phyloP scores from a whole-genome alignment of 1,140 invertebrate species.

The Camponotus pennsylvanicus region DNA sequence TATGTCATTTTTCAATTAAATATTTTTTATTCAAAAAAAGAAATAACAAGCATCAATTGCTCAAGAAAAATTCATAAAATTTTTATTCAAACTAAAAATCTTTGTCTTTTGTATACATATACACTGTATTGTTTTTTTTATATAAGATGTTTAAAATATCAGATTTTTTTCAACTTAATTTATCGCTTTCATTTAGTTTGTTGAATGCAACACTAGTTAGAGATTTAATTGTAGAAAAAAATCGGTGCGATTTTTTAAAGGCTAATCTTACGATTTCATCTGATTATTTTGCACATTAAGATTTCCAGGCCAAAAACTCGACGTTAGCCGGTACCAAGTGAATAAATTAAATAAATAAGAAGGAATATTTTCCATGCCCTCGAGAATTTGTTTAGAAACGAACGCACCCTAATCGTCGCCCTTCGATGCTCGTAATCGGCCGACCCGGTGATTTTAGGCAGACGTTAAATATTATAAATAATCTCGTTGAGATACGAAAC shows the following conservation, averaged over 20 bases:
- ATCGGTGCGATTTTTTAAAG: slow-evolving; percentile 2
- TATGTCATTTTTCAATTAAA: neutral
- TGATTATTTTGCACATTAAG: slow-evolving; percentile 2
- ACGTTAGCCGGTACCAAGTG: slow-evolving; percentile 16
- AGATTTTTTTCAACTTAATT: neutral
- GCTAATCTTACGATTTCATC: neutral
- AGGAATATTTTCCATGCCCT: neutral
- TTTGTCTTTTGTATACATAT: neutral
- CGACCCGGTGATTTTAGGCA: slow-evolving; percentile 7
- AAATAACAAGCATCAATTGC: neutral
- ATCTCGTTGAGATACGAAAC: slow-evolving; percentile 39
- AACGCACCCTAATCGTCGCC: too few species aligned
- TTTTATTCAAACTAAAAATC: neutral
- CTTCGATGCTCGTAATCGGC: neutral
- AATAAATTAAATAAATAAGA: slow-evolving; percentile 48
- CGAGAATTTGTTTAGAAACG: too few species aligned
- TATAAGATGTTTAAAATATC: neutral
- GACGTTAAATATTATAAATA: slow-evolving; percentile 52
- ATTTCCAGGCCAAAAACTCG: neutral
- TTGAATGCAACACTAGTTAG: neutral
- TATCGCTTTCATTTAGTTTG: neutral
- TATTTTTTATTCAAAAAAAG: neutral
- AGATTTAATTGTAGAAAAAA: slow-evolving; percentile 11
- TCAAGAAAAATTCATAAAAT: neutral
- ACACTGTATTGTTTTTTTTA: neutral